Conservation (phyloP, 2,797 vertebrate genomes). For the Liparis tanakae region DNA sequence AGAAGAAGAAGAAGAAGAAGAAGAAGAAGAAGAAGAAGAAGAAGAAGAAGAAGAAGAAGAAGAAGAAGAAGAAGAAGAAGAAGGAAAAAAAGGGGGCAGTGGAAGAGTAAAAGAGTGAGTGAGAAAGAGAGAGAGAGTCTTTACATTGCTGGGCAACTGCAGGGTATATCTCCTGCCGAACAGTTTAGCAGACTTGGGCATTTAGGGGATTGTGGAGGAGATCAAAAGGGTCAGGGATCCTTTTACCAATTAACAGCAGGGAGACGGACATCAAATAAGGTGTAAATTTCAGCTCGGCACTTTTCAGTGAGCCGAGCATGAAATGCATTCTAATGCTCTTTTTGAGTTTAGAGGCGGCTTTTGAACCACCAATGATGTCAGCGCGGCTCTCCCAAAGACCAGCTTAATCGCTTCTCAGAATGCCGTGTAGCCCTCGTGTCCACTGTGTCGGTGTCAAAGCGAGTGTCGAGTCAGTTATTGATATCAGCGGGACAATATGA, state of each 20-base stretch:
- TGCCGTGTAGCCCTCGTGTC: slow-evolving; percentile 85
- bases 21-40: slow-evolving; percentile 71
- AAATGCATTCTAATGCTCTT: slow-evolving; percentile 92
- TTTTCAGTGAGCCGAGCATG: slow-evolving; percentile 89
- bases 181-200: slow-evolving; percentile 91
- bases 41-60: slow-evolving; percentile 71
- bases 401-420: slow-evolving; percentile 86
- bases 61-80: slow-evolving; percentile 66
- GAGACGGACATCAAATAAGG: slow-evolving; percentile 92
- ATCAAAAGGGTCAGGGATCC: slow-evolving; percentile 92
- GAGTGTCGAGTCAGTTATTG: slow-evolving; percentile 87
- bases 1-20: slow-evolving; percentile 65
- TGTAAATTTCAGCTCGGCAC: slow-evolving; percentile 92
- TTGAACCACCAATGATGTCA: slow-evolving; percentile 88
- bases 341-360: slow-evolving; percentile 83
- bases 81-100: slow-evolving; percentile 63
- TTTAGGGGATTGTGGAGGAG: slow-evolving; percentile 91
- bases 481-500: slow-evolving; percentile 81
- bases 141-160: slow-evolving; percentile 84
- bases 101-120: slow-evolving; percentile 73
- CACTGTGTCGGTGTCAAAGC: slow-evolving; percentile 85
- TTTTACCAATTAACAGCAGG: slow-evolving; percentile 92
- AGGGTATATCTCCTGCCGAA: slow-evolving; percentile 89
- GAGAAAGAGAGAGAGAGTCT: slow-evolving; percentile 76
- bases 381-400: slow-evolving; percentile 82